Evolutionary conservation across 2,888 invertebrate genomes (phyloP), one percentile per base, ranked within the genome.

Genomic region (Andrena trimmerana): DNA sequence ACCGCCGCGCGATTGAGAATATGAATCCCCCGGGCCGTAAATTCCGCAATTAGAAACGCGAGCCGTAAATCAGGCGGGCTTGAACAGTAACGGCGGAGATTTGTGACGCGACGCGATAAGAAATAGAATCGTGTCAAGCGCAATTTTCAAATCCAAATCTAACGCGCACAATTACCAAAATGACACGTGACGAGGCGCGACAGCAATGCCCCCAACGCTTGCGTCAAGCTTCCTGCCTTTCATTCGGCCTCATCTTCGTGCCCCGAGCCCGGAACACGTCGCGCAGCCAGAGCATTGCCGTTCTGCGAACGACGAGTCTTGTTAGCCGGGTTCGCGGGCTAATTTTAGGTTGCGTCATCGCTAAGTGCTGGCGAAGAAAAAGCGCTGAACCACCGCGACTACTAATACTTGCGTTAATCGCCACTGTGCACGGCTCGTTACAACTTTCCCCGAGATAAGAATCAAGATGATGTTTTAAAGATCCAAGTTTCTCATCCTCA

Each of bases 291-390:
- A 42, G 42, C 42, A 16, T 1, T 13, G 36, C 36, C 33, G 1
- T 27, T 48, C 29, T 6, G 31, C 63, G 2, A 42, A 63, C 54
- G 16, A 24, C 42, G 24, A 57, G 31, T 31, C 76, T 76, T 50
- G 72, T 76, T 63, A 65, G 20, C 71, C 7, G 13, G 24, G 60
- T 4, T 52, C 29, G n/a, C 48, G 20, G 20, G 24, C 69, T 69
- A 69, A 36, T 33, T 69, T 57, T 69, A 69, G 57, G 57, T n/a
- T 24, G 57, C 57, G 69, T 36, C 69, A 36, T 69, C 69, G 27
- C n/a, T 16, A 27, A 33, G 29, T 27, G 16, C 27, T 36, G 36
- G 20, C 36, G 27, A 16, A 57, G 36, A 69, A 69, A 69, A 69
- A 57, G 0, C 57, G 57, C 16, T 5, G 4, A 63, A 16, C 63